phyloP scores from a whole-genome alignment of 1,140 invertebrate genomes.

The Magallana angulata region DNA sequence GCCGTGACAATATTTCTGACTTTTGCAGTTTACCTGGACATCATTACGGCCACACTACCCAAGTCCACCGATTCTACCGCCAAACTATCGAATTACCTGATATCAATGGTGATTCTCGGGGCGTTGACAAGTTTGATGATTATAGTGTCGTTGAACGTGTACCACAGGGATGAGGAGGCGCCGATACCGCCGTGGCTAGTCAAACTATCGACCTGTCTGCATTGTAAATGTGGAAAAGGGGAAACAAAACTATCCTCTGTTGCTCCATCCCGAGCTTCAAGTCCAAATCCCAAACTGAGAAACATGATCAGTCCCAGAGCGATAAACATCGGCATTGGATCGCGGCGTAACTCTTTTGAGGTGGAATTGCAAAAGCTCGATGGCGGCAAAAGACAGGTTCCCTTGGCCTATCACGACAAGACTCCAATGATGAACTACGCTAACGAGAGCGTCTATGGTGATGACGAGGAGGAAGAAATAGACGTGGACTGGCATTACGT shows the following conservation, averaged over 20 bases:
- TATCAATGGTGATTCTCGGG: slow-evolving; percentile 48
- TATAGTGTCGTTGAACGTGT: slow-evolving; percentile 47
- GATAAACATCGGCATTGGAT: slow-evolving; percentile 6
- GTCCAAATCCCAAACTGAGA: neutral
- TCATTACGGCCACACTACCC: slow-evolving; percentile 82
- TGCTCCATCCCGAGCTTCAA: neutral
- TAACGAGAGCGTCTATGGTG: neutral
- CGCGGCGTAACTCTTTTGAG: slow-evolving; percentile 10
- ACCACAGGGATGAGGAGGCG: slow-evolving; percentile 51
- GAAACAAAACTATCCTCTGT: neutral
- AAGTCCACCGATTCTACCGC: slow-evolving; percentile 80
- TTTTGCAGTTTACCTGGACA: slow-evolving; percentile 82
- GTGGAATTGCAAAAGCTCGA: neutral
- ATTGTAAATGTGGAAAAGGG: slow-evolving; percentile 19
- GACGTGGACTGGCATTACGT: slow-evolving; percentile 19
- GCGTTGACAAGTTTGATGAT: slow-evolving; percentile 49
- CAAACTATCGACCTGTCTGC: neutral
- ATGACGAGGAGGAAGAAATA: slow-evolving; percentile 20
- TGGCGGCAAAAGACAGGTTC: neutral
- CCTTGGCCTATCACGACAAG: neutral
- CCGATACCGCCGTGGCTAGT: slow-evolving; percentile 21
- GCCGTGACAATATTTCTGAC: slow-evolving; percentile 82
- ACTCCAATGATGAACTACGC: neutral
- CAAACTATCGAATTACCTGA: slow-evolving; percentile 45
- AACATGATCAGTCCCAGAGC: neutral